These are phyloP conservation scores for Amaurobius ferox DNA, from an alignment of 2,888 invertebrate genomes.

Conservation along the genomic window DNA sequence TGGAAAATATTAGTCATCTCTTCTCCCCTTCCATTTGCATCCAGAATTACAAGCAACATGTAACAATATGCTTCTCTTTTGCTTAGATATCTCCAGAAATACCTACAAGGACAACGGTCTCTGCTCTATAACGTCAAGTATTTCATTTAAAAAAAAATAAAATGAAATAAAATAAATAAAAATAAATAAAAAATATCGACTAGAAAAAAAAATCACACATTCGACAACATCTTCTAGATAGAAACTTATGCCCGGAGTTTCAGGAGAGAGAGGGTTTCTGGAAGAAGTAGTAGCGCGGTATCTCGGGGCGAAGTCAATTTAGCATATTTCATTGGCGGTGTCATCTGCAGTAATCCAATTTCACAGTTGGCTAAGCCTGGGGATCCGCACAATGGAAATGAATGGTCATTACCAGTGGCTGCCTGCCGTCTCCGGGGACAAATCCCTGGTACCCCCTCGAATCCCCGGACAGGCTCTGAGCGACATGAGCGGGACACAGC, in stretches of 20 bases:
- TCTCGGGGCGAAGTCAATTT: constrained; percentile 63
- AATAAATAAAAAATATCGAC: not conserved
- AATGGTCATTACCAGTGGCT: constrained; percentile 70
- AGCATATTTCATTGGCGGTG: constrained; percentile 72
- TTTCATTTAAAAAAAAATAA: not conserved
- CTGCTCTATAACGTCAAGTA: not conserved
- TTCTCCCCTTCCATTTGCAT: not conserved
- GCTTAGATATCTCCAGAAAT: not conserved
- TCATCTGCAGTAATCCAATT: constrained; percentile 72
- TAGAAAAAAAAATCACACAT: constrained; percentile 6
- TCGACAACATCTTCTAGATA: constrained; percentile 2
- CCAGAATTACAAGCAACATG: not conserved
- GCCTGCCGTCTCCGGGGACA: constrained; percentile 58
- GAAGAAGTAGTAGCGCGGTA: constrained; percentile 15
- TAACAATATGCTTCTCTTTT: not conserved
- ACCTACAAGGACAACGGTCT: constrained; percentile 18
- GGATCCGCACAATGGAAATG: constrained; percentile 71
- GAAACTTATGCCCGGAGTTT: not conserved
- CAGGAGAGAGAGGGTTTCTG: not conserved
- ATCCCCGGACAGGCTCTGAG: constrained; percentile 38
- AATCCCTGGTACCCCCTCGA: constrained; percentile 44
- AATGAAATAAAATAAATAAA: not conserved
- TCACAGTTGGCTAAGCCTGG: constrained; percentile 67
- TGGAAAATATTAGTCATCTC: not conserved
- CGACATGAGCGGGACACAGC: constrained; percentile 34